phyloP scores from a whole-genome alignment of 2,797 vertebrate species.

The Lepidocolaptes lacrymiger region DNA sequence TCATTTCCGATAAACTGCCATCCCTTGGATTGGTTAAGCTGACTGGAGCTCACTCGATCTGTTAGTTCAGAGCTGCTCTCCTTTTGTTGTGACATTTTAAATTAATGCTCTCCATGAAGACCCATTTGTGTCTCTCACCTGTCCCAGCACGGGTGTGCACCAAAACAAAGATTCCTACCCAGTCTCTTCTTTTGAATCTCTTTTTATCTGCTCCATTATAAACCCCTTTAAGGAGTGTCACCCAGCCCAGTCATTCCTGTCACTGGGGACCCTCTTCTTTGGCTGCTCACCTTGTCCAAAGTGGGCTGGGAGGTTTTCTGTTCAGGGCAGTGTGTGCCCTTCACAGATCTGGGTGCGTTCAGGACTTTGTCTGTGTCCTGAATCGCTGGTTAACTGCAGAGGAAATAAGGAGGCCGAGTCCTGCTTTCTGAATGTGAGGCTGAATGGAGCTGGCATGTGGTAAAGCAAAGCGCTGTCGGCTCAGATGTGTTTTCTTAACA shows the following conservation, averaged over 20 bases:
- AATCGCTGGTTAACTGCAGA: background rate
- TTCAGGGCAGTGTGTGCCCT: background rate
- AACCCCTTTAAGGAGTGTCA: fast-evolving
- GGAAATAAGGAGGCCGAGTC: background rate
- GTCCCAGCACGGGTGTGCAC: background rate
- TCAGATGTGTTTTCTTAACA: conserved; percentile 54
- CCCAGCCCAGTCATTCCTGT: background rate
- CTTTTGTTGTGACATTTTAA: background rate
- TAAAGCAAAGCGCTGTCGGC: background rate
- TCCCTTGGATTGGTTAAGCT: background rate
- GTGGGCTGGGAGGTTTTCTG: fast-evolving
- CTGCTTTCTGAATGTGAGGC: background rate
- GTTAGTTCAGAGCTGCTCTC: background rate
- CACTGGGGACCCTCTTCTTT: background rate
- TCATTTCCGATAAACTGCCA: background rate
- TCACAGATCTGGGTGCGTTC: background rate
- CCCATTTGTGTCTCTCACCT: background rate
- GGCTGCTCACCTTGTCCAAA: background rate
- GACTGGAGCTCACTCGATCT: background rate
- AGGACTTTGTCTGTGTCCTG: background rate
- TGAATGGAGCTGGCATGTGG: conserved; percentile 29
- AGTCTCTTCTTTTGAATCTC: background rate
- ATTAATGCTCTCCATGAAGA: background rate
- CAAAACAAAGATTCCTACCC: background rate
- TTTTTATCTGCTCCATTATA: background rate